Percentiles rank a stretch among this genome's conserved stretches.
Evolutionary conservation across 2,888 invertebrate genomes (phyloP).

Genomic region (Allophyes oxyacanthae): DNA sequence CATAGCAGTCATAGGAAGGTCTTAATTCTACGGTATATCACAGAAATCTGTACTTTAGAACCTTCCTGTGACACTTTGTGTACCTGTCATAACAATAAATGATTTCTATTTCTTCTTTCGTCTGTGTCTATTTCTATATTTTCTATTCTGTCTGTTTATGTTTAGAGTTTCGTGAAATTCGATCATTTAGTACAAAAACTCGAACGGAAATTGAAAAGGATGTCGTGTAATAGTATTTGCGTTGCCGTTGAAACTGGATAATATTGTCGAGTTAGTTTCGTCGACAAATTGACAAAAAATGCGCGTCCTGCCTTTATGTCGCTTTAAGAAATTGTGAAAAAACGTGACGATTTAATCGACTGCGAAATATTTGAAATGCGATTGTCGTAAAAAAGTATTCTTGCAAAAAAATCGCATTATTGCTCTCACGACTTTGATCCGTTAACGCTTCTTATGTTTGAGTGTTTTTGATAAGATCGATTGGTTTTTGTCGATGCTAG

Average conservation of each 20-base stretch:
- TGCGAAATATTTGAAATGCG: constrained; percentile 15
- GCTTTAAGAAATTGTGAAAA: constrained; percentile 7
- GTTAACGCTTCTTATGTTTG: background rate
- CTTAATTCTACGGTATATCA: too few species aligned
- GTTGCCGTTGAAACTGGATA: constrained; percentile 21
- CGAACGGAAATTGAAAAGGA: constrained; percentile 47
- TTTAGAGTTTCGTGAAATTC: constrained; percentile 22
- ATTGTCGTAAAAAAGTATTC: constrained; percentile 8
- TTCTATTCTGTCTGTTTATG: constrained; percentile 6
- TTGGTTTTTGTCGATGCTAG: too few species aligned
- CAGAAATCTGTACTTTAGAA: too few species aligned
- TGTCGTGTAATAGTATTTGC: constrained; percentile 35
- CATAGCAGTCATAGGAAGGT: too few species aligned
- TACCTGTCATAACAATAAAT: too few species aligned
- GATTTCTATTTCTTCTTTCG: too few species aligned
- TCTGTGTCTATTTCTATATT: too few species aligned
- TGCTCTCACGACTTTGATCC: constrained; percentile 8
- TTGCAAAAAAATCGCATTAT: constrained; percentile 3
- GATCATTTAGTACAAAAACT: constrained; percentile 32
- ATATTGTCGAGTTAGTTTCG: constrained; percentile 15
- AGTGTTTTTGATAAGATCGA: too few species aligned
- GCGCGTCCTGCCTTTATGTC: background rate
- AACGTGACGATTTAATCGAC: constrained; percentile 25
- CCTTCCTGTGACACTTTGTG: too few species aligned
- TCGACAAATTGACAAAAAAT: constrained; percentile 24